These are phyloP conservation scores for Trichopria drosophilae DNA, from an alignment of 2,888 invertebrate species.

Conservation along the genomic window DNA sequence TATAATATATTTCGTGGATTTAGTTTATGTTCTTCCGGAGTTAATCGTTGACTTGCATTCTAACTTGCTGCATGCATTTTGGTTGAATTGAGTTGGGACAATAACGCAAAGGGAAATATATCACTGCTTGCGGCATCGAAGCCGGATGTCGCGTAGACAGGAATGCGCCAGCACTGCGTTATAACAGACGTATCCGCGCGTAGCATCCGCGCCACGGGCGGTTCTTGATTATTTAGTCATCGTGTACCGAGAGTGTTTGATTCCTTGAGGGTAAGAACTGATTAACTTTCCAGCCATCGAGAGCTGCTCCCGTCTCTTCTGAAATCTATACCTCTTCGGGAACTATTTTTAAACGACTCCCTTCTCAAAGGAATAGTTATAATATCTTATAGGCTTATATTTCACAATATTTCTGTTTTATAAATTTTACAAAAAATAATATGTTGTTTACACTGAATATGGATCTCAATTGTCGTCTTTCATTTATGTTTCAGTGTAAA, in stretches of 20 bases:
- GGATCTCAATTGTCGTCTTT: constrained; percentile 12
- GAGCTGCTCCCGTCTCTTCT: too few species aligned
- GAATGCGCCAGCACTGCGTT: constrained; percentile 36
- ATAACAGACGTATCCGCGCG: not conserved
- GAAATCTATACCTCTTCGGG: constrained; percentile 4
- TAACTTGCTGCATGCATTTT: too few species aligned
- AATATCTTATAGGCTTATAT: too few species aligned
- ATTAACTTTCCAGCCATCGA: too few species aligned
- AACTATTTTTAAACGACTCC: too few species aligned
- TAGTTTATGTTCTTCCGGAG: too few species aligned
- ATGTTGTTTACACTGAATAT: not conserved
- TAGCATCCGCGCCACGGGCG: constrained; percentile 36
- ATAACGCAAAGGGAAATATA: not conserved
- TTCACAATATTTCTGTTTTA: constrained; percentile 5
- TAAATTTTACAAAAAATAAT: constrained; percentile 1
- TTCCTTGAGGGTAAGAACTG: too few species aligned
- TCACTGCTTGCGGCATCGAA: constrained; percentile 32
- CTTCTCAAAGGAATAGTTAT: too few species aligned
- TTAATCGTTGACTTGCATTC: too few species aligned
- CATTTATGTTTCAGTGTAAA: constrained; percentile 36
- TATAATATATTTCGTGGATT: too few species aligned
- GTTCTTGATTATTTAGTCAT: constrained; percentile 34
- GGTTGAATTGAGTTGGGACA: constrained; percentile 8
- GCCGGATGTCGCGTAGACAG: constrained; percentile 39
- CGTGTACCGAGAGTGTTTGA: too few species aligned